Evolutionary conservation across 2,113 vertebrate genomes (phyloP).

Genomic region (Hypocryptadius cinnamomeus): DNA sequence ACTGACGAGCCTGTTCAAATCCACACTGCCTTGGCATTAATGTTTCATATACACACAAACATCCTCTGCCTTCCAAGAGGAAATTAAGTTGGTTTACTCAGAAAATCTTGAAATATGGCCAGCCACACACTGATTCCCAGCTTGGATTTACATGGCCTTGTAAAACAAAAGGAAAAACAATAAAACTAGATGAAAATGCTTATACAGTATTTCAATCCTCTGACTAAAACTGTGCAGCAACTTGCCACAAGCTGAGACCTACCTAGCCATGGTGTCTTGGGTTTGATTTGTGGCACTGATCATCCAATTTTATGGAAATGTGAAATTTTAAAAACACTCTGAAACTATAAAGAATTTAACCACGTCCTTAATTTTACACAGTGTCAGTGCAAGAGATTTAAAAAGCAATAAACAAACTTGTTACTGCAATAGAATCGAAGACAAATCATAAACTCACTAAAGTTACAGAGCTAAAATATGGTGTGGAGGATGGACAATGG

Average conservation of each 20-base stretch:
- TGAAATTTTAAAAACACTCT: background rate
- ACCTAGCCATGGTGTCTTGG: background rate
- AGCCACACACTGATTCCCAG: background rate
- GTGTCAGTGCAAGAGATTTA: slow-evolving; percentile 43
- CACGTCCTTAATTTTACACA: slow-evolving; percentile 34
- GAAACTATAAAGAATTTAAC: slow-evolving; percentile 42
- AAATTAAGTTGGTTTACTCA: background rate
- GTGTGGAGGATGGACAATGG: slow-evolving; percentile 18
- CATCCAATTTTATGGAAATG: slow-evolving; percentile 17
- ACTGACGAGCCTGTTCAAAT: background rate
- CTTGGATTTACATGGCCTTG: background rate
- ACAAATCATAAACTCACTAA: slow-evolving; percentile 43
- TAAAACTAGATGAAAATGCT: background rate
- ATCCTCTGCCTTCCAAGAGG: background rate
- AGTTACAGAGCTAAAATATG: slow-evolving; percentile 40
- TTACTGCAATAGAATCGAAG: slow-evolving; percentile 29
- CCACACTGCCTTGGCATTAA: background rate
- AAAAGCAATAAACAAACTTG: slow-evolving; percentile 62
- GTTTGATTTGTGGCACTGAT: background rate
- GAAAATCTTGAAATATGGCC: background rate
- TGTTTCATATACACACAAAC: background rate
- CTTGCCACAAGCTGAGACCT: background rate
- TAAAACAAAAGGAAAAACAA: background rate
- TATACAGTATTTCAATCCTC: background rate
- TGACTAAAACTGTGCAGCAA: background rate